Evolutionary conservation across 2,888 invertebrate genomes (phyloP), one percentile per base, ranked within the genome.

Genomic region (Ypsolopha sequella): DNA sequence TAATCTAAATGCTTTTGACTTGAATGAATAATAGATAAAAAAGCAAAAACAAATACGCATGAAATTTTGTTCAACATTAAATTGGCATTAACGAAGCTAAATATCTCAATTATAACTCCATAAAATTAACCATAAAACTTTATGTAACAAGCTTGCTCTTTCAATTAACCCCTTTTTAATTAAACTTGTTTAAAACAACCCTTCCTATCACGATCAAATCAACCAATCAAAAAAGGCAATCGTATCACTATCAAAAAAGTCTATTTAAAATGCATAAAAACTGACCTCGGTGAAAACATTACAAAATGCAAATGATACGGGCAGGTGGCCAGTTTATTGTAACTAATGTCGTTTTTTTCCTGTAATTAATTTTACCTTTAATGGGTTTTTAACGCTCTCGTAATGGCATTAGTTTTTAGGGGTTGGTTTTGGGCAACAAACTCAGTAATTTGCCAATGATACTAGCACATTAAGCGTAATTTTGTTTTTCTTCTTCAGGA

Each of bases 331-430:
- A 52, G 38, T 41, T 52, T 48, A 53, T 50, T 60, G 55, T 58
- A 54, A 48, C 39, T 48, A 48, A 48, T 48, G 38, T 58, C 61
- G 60, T 58, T 61, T 61, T 52, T 49, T 48, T 54, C 55, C 55
- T 53, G 57, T 60, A 62, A 63, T 64, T 62, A 63, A 62, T 63
- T 59, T 58, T 45, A 48, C 51, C 50, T 53, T 50, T 61, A 62
- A 62, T 64, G 60, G 58, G 53, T 58, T 59, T 62, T 60, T 60
- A 62, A 62, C 59, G 56, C 58, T 50, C 50, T 41, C 33, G 35
- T 50, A 41, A 50, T 41, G 36, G 11, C 41, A 41, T 50, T 50
- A 41, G 41, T 50, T 50, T 48, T 48, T 48, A 39, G 24, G 48
- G 48, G 47, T 36, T 35, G 47, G 13, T 47, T 46, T 47, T 44